Base-by-base conservation (phyloP, 1,140 invertebrate genomes). In the Mactra quadrangularis region DNA sequence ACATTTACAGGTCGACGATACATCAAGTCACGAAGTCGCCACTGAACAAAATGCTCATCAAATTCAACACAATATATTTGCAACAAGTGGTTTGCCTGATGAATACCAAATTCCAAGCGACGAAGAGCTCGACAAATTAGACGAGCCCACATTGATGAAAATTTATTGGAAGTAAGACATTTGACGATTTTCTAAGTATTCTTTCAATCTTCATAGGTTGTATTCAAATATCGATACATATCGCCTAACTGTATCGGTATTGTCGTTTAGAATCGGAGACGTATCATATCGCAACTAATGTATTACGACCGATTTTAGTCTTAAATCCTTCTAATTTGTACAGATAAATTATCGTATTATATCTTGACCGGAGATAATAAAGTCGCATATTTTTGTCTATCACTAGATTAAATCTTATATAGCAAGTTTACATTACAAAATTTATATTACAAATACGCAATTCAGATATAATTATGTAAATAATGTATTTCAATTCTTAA, bases 91-190 rank as follows among this genome's bases (percentile, higher is more conserved):
- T 45, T 19, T 64, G 6, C 60, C 60, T 4, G 38, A 64, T 11
- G 41, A 3, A 17, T 33, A 15, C 22, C 33, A 45, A 33, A 52
- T 71, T 13, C 66, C 66, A 1, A 3, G 45, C 7, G 66, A 71
- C 27, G 66, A 53, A 17, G 50, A 35, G 4, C 15, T 71, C 3
- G 47, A 15, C 6, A 53, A n/a, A 17, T 25, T 52, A n/a, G 66
- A 71, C n/a, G 66, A 71, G 9, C 33, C 45, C n/a, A 29, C 45
- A 9, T 29, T 53, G 6, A 33, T 71, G 27, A 45, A 33, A 31
- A 52, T 71, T 52, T 71, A 71, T 25, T 71, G 66, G 66, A 71
- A 53, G 66, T 71, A 68, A 22, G 66, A 52, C 29, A 38, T 22
- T 62, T 59, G 31, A 47, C 17, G 7, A 9, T 47, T 17, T 47